Evolutionary conservation across 2,888 invertebrate genomes (phyloP), one percentile per base, ranked within the genome.

Genomic region (Nasonia oneida): DNA sequence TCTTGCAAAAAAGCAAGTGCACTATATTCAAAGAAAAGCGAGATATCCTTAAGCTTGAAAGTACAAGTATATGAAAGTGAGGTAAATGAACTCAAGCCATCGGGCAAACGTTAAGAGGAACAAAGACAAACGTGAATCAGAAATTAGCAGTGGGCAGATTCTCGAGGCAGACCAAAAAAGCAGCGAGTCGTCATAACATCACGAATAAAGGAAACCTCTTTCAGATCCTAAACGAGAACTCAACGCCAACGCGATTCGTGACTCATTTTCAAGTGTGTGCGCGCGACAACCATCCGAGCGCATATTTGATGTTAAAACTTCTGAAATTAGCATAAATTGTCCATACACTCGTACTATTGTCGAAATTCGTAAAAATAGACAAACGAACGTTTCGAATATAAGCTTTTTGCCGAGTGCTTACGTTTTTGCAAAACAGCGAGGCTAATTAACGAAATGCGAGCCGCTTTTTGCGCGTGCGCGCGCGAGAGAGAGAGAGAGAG

Each of bases 181-280:
- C 12, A 39, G 3, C 4, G 42, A 57, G 10, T 4, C 23, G 50
- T 84, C 74, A 61, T 1, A 37, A 33, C 18, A 73, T 39, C 64
- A 33, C 10, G 18, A 57, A 33, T 57, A 64, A 81, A 71, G 10
- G 50, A 39, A 78, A 70, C 42, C 77, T 53, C 18, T 78, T 79
- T 70, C n/a, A 67, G 47, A 64, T 39, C 70, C 42, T 47, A 70
- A 84, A 61, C 15, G 37, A 70, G 57, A 39, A 37, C n/a, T 39
- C 57, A n/a, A 75, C 81, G 76, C 84, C 84, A 70, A 84, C 81
- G 70, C 81, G 5, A 67, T 14, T 33, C 70, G 15, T 84, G 84
- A 84, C 75, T 84, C 76, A 84, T 71, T 61, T 61, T 29, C 29
- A 73, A 71, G 14, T 47, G 8, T 8, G 14, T 18, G 5, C 23